Conservation (phyloP, 2,113 vertebrate genomes). For the Macrotus californicus region DNA sequence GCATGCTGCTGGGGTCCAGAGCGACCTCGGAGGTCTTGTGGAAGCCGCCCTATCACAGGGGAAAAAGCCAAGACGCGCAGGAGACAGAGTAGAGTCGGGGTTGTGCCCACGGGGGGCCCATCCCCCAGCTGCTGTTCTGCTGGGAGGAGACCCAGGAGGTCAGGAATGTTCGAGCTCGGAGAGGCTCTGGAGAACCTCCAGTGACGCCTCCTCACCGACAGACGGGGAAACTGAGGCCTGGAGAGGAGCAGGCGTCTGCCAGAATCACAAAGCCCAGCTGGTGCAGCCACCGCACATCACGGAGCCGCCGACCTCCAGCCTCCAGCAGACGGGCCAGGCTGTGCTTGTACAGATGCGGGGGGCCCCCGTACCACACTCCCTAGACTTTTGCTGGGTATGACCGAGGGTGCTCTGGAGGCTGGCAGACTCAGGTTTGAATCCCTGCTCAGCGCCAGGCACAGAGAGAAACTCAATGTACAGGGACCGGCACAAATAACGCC, state of each 20-base stretch:
- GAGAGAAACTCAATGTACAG: not conserved
- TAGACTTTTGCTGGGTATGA: not conserved
- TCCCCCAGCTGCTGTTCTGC: accelerated
- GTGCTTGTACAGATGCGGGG: accelerated
- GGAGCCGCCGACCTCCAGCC: accelerated
- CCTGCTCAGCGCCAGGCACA: not conserved
- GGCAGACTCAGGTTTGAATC: not conserved
- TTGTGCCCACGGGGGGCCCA: accelerated
- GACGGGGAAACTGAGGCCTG: too few species aligned
- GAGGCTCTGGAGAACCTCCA: not conserved
- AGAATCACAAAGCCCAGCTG: not conserved
- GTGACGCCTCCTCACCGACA: too few species aligned
- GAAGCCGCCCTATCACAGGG: too few species aligned
- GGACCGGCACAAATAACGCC: too few species aligned
- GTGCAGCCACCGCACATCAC: not conserved
- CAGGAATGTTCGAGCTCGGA: accelerated
- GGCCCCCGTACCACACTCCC: too few species aligned
- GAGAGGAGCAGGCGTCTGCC: too few species aligned
- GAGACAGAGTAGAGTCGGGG: not conserved
- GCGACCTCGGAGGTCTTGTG: not conserved
- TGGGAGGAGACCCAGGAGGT: not conserved
- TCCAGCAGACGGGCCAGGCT: not conserved
- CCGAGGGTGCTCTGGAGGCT: not conserved
- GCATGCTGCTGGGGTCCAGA: accelerated
- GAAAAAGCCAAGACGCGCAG: accelerated